phyloP scores from a whole-genome alignment of 2,797 vertebrate genomes.

The Cyprinodon diabolis region DNA sequence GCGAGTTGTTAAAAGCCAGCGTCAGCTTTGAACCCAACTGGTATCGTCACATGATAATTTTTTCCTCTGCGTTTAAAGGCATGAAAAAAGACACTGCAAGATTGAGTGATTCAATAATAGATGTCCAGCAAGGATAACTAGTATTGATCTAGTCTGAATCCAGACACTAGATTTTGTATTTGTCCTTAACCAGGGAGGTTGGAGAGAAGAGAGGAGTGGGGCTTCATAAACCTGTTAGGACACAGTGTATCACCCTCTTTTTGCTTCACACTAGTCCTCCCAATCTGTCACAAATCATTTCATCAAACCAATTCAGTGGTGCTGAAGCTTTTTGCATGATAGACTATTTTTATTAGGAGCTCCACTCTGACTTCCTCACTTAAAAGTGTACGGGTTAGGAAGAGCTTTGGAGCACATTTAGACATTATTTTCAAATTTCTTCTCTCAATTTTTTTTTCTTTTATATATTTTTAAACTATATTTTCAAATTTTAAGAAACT shows the following conservation, averaged over 20 bases:
- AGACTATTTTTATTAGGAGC: slow-evolving; percentile 5
- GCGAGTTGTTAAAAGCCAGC: slow-evolving; percentile 39
- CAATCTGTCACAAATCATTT: slow-evolving; percentile 35
- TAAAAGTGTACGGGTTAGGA: slow-evolving; percentile 29
- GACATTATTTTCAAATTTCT: too few relatives aligned
- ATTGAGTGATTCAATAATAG: slow-evolving; percentile 38
- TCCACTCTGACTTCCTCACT: not conserved
- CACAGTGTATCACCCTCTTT: slow-evolving; percentile 24
- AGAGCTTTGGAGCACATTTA: not conserved
- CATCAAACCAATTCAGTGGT: slow-evolving; percentile 33
- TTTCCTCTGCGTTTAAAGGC: slow-evolving; percentile 7
- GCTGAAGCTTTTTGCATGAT: slow-evolving; percentile 30
- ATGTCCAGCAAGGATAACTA: slow-evolving; percentile 34
- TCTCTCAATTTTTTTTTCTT: too few relatives aligned
- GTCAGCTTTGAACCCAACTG: slow-evolving; percentile 49
- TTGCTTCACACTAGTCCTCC: not conserved
- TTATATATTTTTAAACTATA: too few relatives aligned
- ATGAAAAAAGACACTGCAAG: slow-evolving; percentile 1
- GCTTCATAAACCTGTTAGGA: slow-evolving; percentile 49
- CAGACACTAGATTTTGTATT: slow-evolving; percentile 8
- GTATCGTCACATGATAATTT: slow-evolving; percentile 27
- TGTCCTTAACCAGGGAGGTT: slow-evolving; percentile 29
- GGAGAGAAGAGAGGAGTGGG: slow-evolving; percentile 38
- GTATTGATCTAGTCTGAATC: slow-evolving; percentile 45
- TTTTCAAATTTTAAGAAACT: too few relatives aligned